Conservation (phyloP, 2,113 vertebrate genomes). For the Oreocharis arfaki region DNA sequence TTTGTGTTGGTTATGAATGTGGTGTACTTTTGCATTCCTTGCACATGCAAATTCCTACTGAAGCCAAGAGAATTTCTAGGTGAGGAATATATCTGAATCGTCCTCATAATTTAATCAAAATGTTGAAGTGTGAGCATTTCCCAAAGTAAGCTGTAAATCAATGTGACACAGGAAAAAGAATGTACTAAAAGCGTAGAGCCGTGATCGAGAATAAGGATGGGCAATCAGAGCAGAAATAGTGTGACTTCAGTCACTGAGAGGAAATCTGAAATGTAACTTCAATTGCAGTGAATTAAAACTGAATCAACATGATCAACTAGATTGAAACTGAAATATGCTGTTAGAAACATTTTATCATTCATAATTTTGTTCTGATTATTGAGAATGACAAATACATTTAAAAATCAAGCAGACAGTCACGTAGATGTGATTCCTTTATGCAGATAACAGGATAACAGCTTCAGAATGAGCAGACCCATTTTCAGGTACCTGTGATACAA, state of each 20-base stretch:
- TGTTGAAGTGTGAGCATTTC: not conserved
- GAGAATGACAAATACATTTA: not conserved
- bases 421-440: not conserved
- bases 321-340: not conserved
- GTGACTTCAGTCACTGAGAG: not conserved
- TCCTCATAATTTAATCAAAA: not conserved
- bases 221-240: not conserved
- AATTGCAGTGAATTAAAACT: not conserved
- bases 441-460: not conserved
- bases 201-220: not conserved
- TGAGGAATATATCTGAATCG: not conserved
- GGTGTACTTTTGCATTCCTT: not conserved
- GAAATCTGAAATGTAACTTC: not conserved
- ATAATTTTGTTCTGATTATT: not conserved
- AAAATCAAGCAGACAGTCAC: not conserved
- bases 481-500: not conserved
- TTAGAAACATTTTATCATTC: not conserved
- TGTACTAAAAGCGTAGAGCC: not conserved
- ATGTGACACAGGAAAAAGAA: not conserved
- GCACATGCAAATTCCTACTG: not conserved
- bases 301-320: not conserved
- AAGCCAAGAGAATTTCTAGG: not conserved
- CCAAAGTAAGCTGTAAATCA: not conserved
- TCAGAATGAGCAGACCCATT: not conserved
- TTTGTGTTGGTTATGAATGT: rapidly evolving